A percentile compares a stretch with the other conserved stretches of the same genome.
phyloP scores from a whole-genome alignment of 2,888 invertebrate species.

The Microctonus aethiopoides region DNA sequence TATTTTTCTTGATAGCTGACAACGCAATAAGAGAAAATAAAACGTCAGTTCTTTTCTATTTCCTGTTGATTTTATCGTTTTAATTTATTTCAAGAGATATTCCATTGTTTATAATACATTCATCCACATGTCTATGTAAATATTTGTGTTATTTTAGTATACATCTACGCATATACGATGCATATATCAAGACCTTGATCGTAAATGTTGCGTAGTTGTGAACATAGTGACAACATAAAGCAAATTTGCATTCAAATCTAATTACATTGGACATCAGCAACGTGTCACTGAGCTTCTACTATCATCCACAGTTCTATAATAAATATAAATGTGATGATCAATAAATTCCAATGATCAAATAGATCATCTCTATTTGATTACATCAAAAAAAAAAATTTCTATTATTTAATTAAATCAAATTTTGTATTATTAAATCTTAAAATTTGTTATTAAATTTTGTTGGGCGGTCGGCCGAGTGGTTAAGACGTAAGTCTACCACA shows the following conservation, averaged over 20 bases:
- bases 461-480: too few species aligned
- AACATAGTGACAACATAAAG: conserved; percentile 10
- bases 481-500: too few species aligned
- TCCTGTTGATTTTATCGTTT: too few species aligned
- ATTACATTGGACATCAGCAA: conserved; percentile 14
- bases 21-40: too few species aligned
- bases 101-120: too few species aligned
- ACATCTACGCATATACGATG: background rate
- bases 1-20: too few species aligned
- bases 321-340: background rate
- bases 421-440: too few species aligned
- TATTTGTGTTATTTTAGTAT: background rate
- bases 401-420: too few species aligned
- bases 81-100: too few species aligned
- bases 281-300: conserved; percentile 16
- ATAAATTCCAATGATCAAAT: background rate
- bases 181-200: conserved; percentile 21
- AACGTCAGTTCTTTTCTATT: too few species aligned
- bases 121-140: too few species aligned
- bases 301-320: conserved; percentile 2
- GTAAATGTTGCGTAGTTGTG: conserved; percentile 19
- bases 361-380: background rate
- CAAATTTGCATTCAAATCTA: conserved; percentile 18
- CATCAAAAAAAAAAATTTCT: background rate
- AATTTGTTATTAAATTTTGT: too few species aligned